phyloP scores from a whole-genome alignment of 2,797 vertebrate species.

The Enteromius radiatus region DNA sequence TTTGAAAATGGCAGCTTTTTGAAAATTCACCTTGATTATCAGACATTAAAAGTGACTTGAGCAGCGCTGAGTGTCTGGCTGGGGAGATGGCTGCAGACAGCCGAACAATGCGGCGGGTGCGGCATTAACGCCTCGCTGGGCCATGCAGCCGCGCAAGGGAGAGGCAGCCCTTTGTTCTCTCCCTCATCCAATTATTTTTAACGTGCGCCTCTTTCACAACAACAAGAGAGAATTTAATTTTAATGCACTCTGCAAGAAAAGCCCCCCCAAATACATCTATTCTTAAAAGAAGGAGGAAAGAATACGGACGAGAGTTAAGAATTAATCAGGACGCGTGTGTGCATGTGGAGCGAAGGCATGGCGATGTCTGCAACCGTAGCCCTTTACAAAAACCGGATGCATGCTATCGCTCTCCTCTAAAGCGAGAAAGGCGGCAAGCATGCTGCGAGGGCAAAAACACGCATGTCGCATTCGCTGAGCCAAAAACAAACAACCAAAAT shows the following conservation, averaged over 20 bases:
- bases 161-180: conserved; percentile 91
- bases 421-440: neutral
- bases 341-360: conserved; percentile 4
- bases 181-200: conserved; percentile 90
- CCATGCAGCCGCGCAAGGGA: conserved; percentile 77
- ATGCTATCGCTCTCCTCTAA: conserved; percentile 6
- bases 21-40: conserved; percentile 97
- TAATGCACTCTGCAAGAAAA: conserved; percentile 80
- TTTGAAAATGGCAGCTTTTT: conserved; percentile 97
- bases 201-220: conserved; percentile 86
- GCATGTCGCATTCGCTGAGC: neutral
- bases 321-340: conserved; percentile 65
- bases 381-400: neutral
- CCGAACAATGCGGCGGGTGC: conserved; percentile 88
- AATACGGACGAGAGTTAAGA: conserved; percentile 66
- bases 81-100: conserved; percentile 92
- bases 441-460: conserved; percentile 17
- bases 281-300: conserved; percentile 71
- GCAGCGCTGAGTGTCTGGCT: conserved; percentile 91
- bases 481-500: conserved; percentile 69
- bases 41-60: conserved; percentile 94
- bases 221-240: conserved; percentile 87
- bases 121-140: conserved; percentile 84
- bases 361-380: conserved; percentile 10
- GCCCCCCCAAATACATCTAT: conserved; percentile 64